Evolutionary conservation across 2,888 invertebrate species (phyloP), one percentile per base, ranked within the genome.

Genomic region (Microctonus hyperodae): DNA sequence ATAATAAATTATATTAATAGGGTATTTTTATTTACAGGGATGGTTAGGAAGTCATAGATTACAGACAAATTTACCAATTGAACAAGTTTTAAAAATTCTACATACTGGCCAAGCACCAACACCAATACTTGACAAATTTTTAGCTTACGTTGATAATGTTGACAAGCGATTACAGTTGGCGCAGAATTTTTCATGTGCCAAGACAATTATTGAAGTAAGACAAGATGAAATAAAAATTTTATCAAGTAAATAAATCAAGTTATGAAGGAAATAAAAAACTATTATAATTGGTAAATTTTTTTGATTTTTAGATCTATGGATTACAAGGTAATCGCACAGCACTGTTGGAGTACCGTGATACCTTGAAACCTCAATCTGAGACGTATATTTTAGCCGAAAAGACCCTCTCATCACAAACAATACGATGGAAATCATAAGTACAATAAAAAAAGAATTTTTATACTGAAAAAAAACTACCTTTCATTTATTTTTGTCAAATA

Each of bases 371-470:
- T 0, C 88, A 90, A 71, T 89, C 90, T 0, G 91, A 92, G 74
- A 91, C 92, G 76, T 90, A 90, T 74, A 89, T 91, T 74, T 87
- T 91, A 68, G 91, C 92, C 44, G 92, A 93, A 75, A 91, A 90
- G 76, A 89, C 89, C 1, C 81, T 94, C 0, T 87, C 89, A 74
- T 79, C 78, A 59, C 78, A 81, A 9, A 81, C 84, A 63, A 83
- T 81, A 65, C 76, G 78, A 68, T 81, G 82, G 82, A 81, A 76
- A 69, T 67, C 67, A 23, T 67, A 31, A 60, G 40, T 1, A 57
- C 23, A 23, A 63, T 22, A 31, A 56, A 56, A 56, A 40, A 22
- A 35, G 1, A 64, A 20, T 31, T 7, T 10, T 28, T 22, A 13
- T 48, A 28, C 7, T 31, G 44, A 31, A 48, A 10, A 48, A 28